Evolutionary conservation across 2,888 invertebrate species (phyloP).

Genomic region (Oeneis ivallda): DNA sequence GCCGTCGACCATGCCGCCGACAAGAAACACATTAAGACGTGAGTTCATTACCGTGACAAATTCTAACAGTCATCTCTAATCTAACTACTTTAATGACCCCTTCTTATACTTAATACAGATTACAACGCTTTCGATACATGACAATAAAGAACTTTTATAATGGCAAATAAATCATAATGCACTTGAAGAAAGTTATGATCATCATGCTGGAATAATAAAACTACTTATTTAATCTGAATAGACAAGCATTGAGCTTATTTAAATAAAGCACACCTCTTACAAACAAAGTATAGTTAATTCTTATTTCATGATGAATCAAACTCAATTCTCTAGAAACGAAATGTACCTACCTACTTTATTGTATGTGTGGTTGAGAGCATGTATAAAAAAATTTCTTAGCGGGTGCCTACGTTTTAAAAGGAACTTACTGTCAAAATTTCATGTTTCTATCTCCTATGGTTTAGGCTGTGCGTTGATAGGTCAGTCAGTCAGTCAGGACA

Average conservation of each 20-base stretch:
- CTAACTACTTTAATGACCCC: constrained; percentile 18
- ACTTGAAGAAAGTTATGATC: constrained; percentile 8
- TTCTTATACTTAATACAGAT: constrained; percentile 17
- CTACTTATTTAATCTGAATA: neutral
- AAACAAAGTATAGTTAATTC: too few relatives aligned
- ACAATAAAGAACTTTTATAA: constrained; percentile 14
- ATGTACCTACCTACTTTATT: too few relatives aligned
- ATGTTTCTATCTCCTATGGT: too few relatives aligned
- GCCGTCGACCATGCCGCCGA: constrained; percentile 91
- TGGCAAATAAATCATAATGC: constrained; percentile 5
- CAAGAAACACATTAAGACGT: constrained; percentile 95
- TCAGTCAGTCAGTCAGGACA: too few relatives aligned
- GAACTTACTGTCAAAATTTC: too few relatives aligned
- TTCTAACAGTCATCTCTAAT: constrained; percentile 26
- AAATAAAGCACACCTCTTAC: too few relatives aligned
- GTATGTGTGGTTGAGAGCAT: too few relatives aligned
- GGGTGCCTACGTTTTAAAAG: too few relatives aligned
- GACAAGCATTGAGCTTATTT: neutral
- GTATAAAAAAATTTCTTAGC: too few relatives aligned
- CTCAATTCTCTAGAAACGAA: too few relatives aligned
- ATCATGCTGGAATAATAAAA: neutral
- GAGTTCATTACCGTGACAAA: constrained; percentile 39
- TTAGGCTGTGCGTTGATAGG: too few relatives aligned
- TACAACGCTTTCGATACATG: constrained; percentile 12
- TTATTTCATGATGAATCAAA: too few relatives aligned